These are phyloP conservation scores for Saiga tatarica DNA, from an alignment of 2,113 vertebrate genomes.

Conservation along the genomic window DNA sequence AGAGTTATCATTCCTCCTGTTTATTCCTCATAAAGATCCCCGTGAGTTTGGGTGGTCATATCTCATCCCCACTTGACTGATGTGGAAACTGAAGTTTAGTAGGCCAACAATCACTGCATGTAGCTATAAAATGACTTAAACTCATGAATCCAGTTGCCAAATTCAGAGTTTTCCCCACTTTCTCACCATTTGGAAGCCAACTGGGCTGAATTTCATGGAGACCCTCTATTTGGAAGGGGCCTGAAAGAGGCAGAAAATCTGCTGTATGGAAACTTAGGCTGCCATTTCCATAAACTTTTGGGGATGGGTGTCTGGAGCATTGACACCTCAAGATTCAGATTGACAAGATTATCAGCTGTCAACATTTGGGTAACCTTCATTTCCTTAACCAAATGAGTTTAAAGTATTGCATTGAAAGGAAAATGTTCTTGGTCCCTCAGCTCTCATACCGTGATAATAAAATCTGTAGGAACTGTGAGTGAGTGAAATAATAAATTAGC, in stretches of 20 bases:
- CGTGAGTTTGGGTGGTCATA: not conserved
- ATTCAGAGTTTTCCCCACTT: not conserved
- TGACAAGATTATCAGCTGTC: slow-evolving; percentile 56
- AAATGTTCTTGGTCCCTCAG: slow-evolving; percentile 63
- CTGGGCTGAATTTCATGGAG: not conserved
- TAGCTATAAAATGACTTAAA: not conserved
- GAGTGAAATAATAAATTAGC: slow-evolving; percentile 61
- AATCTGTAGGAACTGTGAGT: slow-evolving; percentile 38
- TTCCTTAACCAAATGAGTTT: slow-evolving; percentile 55
- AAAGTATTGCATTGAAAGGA: slow-evolving; percentile 54
- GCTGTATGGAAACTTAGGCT: not conserved
- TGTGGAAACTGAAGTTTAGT: not conserved
- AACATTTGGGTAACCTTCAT: slow-evolving; percentile 68
- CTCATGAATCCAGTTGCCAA: not conserved
- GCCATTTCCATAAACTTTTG: not conserved
- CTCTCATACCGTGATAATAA: slow-evolving; percentile 63
- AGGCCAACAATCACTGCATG: not conserved
- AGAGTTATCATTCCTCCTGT: not conserved
- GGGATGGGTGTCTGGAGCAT: not conserved
- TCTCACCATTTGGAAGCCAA: not conserved
- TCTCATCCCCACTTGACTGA: not conserved
- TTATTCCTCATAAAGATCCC: not conserved
- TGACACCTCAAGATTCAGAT: not conserved
- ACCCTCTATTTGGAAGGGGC: not conserved
- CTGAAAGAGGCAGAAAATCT: not conserved